Evolutionary conservation across 2,888 invertebrate genomes (phyloP).

Genomic region (Eurois occulta): DNA sequence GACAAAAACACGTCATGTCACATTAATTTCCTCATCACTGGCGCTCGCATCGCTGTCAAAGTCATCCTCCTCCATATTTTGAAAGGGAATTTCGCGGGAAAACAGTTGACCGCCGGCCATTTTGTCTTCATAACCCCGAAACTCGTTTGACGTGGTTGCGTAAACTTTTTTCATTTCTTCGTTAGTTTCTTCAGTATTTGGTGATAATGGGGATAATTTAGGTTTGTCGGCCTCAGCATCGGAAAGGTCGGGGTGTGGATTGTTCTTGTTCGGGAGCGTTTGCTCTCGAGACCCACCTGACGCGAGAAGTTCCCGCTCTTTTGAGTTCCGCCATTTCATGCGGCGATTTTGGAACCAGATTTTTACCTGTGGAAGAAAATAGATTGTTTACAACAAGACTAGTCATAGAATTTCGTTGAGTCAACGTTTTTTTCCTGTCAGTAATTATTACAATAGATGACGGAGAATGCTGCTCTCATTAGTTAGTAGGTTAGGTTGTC

Average conservation of each 20-base stretch:
- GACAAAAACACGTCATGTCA: slow-evolving; percentile 93
- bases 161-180: slow-evolving; percentile 81
- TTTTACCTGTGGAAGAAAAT: slow-evolving; percentile 88
- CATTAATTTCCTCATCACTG: slow-evolving; percentile 96
- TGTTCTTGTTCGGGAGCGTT: slow-evolving; percentile 98
- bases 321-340: slow-evolving; percentile 99
- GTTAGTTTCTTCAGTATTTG: slow-evolving; percentile 80
- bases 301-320: slow-evolving; percentile 98
- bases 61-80: slow-evolving; percentile 84
- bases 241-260: slow-evolving; percentile 98
- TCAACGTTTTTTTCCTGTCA: neutral
- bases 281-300: slow-evolving; percentile 98
- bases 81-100: slow-evolving; percentile 78
- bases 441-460: neutral
- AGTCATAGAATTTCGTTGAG: neutral
- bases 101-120: slow-evolving; percentile 77
- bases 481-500: neutral
- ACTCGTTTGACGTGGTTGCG: slow-evolving; percentile 76
- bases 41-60: slow-evolving; percentile 91
- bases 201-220: slow-evolving; percentile 91
- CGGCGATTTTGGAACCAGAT: slow-evolving; percentile 98
- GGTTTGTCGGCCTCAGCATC: slow-evolving; percentile 96
- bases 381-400: neutral
- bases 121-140: slow-evolving; percentile 82
- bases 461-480: neutral